phyloP scores from a whole-genome alignment of 2,113 vertebrate species.

The Paracanthobrama guichenoti region DNA sequence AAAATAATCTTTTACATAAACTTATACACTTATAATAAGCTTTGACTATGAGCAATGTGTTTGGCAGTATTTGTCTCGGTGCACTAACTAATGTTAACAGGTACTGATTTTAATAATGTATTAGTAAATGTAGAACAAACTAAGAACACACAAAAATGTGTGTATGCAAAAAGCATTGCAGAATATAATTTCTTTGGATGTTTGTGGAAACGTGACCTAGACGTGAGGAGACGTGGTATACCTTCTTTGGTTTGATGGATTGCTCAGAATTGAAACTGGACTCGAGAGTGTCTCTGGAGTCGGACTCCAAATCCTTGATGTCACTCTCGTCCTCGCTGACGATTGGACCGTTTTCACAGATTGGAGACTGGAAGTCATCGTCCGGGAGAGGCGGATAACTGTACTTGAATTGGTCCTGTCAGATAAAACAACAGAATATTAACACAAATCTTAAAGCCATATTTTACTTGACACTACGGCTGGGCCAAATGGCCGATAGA shows the following conservation, averaged over 20 bases:
- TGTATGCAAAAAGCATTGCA: background rate
- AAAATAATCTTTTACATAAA: background rate
- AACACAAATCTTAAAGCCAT: background rate
- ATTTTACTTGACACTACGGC: no score
- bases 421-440: constrained; percentile 28
- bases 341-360: constrained; percentile 91
- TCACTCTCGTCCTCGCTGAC: constrained; percentile 89
- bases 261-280: constrained; percentile 80
- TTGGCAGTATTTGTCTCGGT: no score
- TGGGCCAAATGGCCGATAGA: no score
- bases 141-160: no score
- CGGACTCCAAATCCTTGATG: constrained; percentile 84
- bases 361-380: constrained; percentile 94
- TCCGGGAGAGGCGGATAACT: constrained; percentile 96
- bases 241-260: constrained; percentile 84
- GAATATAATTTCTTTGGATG: background rate
- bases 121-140: no score
- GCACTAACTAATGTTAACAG: no score
- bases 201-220: background rate
- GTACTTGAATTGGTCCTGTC: constrained; percentile 92
- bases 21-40: no score
- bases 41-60: no score
- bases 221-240: background rate
- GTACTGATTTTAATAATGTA: no score
- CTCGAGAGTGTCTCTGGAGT: constrained; percentile 84